These are phyloP conservation scores for Andrena haemorrhoa DNA, from an alignment of 2,888 invertebrate species.

Conservation along the genomic window DNA sequence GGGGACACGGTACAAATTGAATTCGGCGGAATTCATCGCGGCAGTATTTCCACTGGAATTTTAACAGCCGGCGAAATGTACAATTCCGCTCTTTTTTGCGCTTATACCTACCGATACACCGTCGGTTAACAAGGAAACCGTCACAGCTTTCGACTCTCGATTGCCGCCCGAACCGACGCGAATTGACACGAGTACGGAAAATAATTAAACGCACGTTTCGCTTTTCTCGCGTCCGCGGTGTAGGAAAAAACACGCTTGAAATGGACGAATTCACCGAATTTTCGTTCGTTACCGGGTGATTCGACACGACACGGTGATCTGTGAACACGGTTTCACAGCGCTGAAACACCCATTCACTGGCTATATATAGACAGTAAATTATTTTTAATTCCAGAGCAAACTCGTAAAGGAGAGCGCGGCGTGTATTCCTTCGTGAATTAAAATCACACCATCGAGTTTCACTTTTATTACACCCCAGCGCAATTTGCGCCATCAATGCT, in stretches of 20 bases:
- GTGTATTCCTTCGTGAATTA: slow-evolving; percentile 4
- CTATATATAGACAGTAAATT: slow-evolving; percentile 34
- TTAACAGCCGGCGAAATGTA: slow-evolving; percentile 4
- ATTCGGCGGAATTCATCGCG: neutral
- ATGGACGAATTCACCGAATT: slow-evolving; percentile 47
- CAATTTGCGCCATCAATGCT: too few species aligned
- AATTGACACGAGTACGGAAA: slow-evolving; percentile 48
- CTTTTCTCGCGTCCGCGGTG: slow-evolving; percentile 11
- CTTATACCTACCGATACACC: slow-evolving; percentile 4
- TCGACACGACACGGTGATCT: slow-evolving; percentile 36
- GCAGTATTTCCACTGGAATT: neutral
- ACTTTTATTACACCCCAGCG: neutral
- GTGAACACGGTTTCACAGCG: slow-evolving; percentile 33
- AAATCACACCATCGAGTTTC: neutral
- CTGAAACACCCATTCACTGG: slow-evolving; percentile 34
- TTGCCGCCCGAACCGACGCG: slow-evolving; percentile 36
- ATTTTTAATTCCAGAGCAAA: slow-evolving; percentile 35
- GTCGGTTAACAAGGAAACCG: slow-evolving; percentile 39
- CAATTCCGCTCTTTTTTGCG: slow-evolving; percentile 9
- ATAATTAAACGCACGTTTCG: slow-evolving; percentile 58
- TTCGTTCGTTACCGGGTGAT: slow-evolving; percentile 37
- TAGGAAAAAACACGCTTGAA: slow-evolving; percentile 39
- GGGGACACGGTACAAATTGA: neutral
- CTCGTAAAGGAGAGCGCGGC: neutral
- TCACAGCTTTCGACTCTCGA: slow-evolving; percentile 37